Evolutionary conservation across 2,797 vertebrate genomes (phyloP), one percentile per base, ranked within the genome.

Genomic region (Alosa sapidissima): DNA sequence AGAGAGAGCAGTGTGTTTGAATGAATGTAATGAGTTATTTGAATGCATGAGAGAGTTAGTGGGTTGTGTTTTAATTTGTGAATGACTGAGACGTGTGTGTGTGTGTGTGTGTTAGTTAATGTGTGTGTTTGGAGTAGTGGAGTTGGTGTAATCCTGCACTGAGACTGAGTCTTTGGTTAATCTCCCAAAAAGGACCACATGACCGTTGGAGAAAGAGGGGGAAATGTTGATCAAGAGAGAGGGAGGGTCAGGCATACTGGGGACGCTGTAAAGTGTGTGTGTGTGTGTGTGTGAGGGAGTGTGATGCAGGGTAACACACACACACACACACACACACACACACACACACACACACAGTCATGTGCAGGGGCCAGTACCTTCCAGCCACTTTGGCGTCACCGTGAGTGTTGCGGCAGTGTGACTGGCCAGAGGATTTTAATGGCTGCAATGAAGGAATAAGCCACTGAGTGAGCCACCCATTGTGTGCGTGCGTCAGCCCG

Each of bases 201-300:
- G 68, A 75, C 68, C 28, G 10, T 1, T 75, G 36, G 36, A 45
- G 24, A 45, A 6, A 19, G 10, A 75, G 16, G 5, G 33, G 11
- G 13, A 75, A 41, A 75, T 19, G 14, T 41, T 6, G 1, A 33
- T 10, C 28, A 36, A 68, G 24, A 68, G 28, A 28, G 52, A 55
- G 52, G 11, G 52, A 3, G 16, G 1, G 5, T 21, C 19, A n/a
- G 19, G 55, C 55, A 58, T 1, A 58, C 4, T 58, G 19, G 49
- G 21, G 49, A 82, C 81, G 68, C 36, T 85, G 62, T 84, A 1
- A 13, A 85, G n/a, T 54, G 51, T 78, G 83, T 81, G 54, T 83
- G 55, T 47, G 82, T 54, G 49, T 65, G n/a, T 48, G n/a, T n/a
- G n/a, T n/a, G n/a, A n/a, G n/a, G n/a, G n/a, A n/a, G n/a, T n/a